Percentiles rank a stretch among this genome's conserved stretches.
These are phyloP conservation scores for Hozukius guyotensis DNA, from an alignment of 2,797 vertebrate species.

Conservation along the genomic window DNA sequence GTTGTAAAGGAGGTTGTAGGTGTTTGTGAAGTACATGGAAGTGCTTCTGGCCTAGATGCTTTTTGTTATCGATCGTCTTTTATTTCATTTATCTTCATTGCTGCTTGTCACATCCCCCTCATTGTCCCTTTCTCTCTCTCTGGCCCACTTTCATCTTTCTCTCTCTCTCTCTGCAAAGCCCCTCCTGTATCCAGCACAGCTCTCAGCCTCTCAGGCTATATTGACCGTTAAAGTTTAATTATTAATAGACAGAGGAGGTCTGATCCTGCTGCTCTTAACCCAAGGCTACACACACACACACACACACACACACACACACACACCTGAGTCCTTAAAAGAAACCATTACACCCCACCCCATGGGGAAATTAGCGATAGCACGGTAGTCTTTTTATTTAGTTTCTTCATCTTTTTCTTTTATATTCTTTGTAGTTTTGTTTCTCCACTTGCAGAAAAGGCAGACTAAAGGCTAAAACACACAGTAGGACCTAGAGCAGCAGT, in stretches of 20 bases:
- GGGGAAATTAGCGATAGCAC: neutral
- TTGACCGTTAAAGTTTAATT: slow-evolving; percentile 69
- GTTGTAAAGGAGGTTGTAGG: neutral
- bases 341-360: neutral
- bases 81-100: neutral
- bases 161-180: slow-evolving; percentile 4
- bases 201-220: slow-evolving; percentile 33
- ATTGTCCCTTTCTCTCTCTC: neutral
- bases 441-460: neutral
- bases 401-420: neutral
- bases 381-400: neutral
- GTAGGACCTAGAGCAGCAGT: neutral
- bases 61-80: neutral
- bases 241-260: slow-evolving; percentile 60
- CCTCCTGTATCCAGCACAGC: slow-evolving; percentile 20
- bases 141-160: neutral
- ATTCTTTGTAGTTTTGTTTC: neutral
- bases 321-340: neutral
- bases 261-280: slow-evolving; percentile 48
- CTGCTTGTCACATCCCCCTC: neutral
- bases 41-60: neutral
- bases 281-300: neutral
- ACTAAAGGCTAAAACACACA: neutral
- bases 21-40: neutral
- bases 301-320: neutral